phyloP scores from a whole-genome alignment of 2,113 vertebrate species.

The Bufo gargarizans region DNA sequence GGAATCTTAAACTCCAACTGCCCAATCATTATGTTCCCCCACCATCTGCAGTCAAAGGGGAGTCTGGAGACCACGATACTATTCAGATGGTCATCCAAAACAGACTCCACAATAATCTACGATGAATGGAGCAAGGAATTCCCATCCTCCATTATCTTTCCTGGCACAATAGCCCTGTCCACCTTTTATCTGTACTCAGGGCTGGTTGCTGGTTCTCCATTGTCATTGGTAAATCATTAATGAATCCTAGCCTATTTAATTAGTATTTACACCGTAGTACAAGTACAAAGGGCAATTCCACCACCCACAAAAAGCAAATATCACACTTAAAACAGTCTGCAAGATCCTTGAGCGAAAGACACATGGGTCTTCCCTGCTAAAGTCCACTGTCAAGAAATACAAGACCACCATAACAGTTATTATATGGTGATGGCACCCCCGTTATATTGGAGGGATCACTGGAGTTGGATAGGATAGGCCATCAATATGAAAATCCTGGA shows the following conservation, averaged over 20 bases:
- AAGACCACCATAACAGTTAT: too few relatives aligned
- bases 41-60: too few relatives aligned
- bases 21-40: too few relatives aligned
- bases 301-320: conserved; percentile 20
- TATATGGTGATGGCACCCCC: too few relatives aligned
- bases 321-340: not conserved
- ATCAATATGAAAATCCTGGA: too few relatives aligned
- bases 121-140: not conserved
- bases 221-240: conserved; percentile 23
- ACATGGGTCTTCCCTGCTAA: too few relatives aligned
- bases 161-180: not conserved
- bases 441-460: too few relatives aligned
- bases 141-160: not conserved
- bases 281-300: conserved; percentile 1
- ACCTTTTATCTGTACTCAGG: not conserved
- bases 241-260: not conserved
- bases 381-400: too few relatives aligned
- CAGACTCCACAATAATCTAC: not conserved
- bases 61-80: too few relatives aligned
- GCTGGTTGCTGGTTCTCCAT: not conserved
- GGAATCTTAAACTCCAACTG: too few relatives aligned
- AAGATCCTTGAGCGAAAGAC: not conserved
- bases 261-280: not conserved
- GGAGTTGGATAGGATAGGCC: too few relatives aligned
- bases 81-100: too few relatives aligned